Base-by-base conservation (phyloP, 2,113 vertebrate species). In the Entelurus aequoreus region DNA sequence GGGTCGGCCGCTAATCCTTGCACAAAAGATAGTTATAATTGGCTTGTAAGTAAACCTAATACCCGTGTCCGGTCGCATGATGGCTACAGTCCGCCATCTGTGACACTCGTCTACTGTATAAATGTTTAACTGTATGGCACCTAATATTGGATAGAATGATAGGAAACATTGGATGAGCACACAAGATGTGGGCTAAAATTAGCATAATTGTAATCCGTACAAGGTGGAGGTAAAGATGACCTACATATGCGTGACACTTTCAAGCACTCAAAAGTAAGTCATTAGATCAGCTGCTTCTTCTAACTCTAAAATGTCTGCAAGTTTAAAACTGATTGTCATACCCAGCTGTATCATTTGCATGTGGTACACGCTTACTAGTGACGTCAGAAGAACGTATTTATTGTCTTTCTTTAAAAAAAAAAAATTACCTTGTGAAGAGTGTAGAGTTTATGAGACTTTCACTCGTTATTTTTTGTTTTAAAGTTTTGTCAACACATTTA, bases 1-100 rank as follows among this genome's bases (percentile, higher is more conserved):
- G 8, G 35, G 46, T 37, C 15, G 44, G 47, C 36, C 16, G 4
- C 50, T 77, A 78, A 79, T 75, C 77, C 67, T 53, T 21, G 6
- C 42, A 71, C 63, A 72, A 72, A 36, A 79, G 74, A 28, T 65
- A 69, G 67, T 63, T 73, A 65, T 82, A 84, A 85, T 73, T 49
- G 63, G 66, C 60, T 77, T 82, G 55, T 21, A 42, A 60, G 54
- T 68, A 51, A 80, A 77, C 47, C 42, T 70, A 68, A 69, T 14
- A 79, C 55, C 65, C 70, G 42, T 69, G 44, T 35, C 54, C 65
- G 50, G 15, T 52, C 16, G 44, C 40, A 60, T 55, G 51, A 69
- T 49, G 35, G 51, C 13, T 44, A 19, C 36, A 5, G 0, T 50
- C 38, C 56, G 36, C 36, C 14, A 50, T 52, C 38, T 46, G 7